These are phyloP conservation scores for Aplidium turbinatum DNA, from an alignment of 23 tunicate species.

Conservation along the genomic window DNA sequence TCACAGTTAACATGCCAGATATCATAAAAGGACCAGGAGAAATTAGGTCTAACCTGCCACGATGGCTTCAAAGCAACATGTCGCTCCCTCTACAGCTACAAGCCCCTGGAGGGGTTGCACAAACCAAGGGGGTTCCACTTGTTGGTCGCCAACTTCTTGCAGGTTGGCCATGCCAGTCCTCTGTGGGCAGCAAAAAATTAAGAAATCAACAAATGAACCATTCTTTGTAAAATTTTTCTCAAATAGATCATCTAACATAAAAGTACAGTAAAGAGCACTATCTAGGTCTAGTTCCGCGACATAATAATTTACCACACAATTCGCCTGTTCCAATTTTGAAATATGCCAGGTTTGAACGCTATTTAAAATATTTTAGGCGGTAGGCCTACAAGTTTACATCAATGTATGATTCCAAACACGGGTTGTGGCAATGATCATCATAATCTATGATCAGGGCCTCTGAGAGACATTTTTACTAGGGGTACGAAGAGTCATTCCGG, in stretches of 20 bases:
- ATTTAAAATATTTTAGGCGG: no score
- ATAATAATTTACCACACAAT: background rate
- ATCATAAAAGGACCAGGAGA: background rate
- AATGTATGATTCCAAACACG: no score
- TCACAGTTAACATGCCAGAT: no score
- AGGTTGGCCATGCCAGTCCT: background rate
- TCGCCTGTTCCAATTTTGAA: background rate
- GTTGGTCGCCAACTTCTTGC: constrained; percentile 10
- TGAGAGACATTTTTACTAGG: no score
- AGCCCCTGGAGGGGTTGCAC: constrained; percentile 68
- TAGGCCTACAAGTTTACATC: no score
- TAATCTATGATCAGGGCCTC: no score
- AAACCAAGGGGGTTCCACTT: constrained; percentile 62
- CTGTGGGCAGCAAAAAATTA: background rate
- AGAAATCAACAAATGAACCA: no score
- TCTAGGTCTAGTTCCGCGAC: background rate
- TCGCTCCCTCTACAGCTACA: constrained; percentile 65
- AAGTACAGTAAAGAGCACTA: background rate
- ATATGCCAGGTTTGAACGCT: no score
- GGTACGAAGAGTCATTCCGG: no score
- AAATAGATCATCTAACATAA: background rate
- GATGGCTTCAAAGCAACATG: constrained; percentile 70
- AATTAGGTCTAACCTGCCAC: constrained; percentile 52
- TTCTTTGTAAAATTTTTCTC: no score
- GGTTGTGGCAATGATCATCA: no score